These are phyloP conservation scores for Drepana arcuata DNA, from an alignment of 1,140 invertebrate species.

Conservation along the genomic window DNA sequence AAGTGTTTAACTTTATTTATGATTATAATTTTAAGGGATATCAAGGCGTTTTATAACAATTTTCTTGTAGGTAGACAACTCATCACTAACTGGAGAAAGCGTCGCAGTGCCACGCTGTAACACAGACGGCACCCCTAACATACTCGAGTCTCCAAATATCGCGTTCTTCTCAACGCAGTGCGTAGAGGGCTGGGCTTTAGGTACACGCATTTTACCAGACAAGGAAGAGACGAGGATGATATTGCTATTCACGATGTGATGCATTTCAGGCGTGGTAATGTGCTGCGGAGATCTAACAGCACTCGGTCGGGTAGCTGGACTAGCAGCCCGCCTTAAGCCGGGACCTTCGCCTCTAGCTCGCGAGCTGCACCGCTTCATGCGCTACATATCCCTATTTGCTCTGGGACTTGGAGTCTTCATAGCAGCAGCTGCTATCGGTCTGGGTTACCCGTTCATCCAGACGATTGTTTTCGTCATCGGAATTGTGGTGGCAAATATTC, in stretches of 20 bases:
- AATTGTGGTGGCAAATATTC: conserved; percentile 57
- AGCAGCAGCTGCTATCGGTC: conserved; percentile 28
- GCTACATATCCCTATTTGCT: conserved; percentile 46
- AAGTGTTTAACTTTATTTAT: too few relatives aligned
- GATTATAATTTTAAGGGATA: too few relatives aligned
- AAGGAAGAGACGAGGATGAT: too few relatives aligned
- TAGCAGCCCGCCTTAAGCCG: conserved; percentile 44
- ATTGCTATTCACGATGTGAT: too few relatives aligned
- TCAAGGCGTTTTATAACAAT: too few relatives aligned
- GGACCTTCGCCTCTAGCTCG: conserved; percentile 43
- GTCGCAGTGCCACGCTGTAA: conserved; percentile 44
- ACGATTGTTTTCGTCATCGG: conserved; percentile 55
- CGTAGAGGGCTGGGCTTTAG: conserved; percentile 55
- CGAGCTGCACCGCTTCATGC: conserved; percentile 46
- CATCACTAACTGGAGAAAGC: conserved; percentile 49
- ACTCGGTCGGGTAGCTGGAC: conserved; percentile 47
- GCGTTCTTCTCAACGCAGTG: conserved; percentile 58
- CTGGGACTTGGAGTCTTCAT: conserved; percentile 40
- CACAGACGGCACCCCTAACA: conserved; percentile 44
- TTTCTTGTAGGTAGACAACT: conserved; percentile 51
- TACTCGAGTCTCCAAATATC: conserved; percentile 55
- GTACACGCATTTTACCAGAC: conserved; percentile 14
- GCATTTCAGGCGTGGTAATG: conserved; percentile 41
- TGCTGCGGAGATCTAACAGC: conserved; percentile 59
- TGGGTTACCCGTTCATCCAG: conserved; percentile 58